These are phyloP conservation scores for Catamblyrhynchus diadema DNA, from an alignment of 2,797 vertebrate species.

Conservation along the genomic window DNA sequence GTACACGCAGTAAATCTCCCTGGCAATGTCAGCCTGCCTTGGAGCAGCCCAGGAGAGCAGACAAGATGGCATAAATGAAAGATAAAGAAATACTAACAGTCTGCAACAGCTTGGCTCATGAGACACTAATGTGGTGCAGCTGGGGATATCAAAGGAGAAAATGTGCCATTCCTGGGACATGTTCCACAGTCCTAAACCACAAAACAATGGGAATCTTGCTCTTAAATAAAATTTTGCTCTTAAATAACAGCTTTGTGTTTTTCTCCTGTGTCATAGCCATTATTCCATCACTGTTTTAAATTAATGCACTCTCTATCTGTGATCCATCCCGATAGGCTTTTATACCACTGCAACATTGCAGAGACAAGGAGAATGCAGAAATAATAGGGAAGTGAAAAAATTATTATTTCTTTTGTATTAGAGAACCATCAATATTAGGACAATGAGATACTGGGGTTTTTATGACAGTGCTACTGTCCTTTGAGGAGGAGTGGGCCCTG, in stretches of 20 bases:
- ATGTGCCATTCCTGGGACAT: neutral
- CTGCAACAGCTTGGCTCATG: neutral
- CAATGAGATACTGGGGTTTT: neutral
- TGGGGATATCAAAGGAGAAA: neutral
- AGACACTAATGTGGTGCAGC: neutral
- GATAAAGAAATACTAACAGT: conserved; percentile 28
- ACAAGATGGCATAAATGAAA: conserved; percentile 43
- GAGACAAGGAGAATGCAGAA: neutral
- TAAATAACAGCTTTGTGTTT: neutral
- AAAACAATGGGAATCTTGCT: neutral
- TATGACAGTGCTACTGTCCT: neutral
- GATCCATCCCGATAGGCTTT: neutral
- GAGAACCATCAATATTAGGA: neutral
- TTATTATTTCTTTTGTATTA: neutral
- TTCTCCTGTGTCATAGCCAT: neutral
- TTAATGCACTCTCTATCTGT: neutral
- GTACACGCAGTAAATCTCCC: conserved; percentile 42
- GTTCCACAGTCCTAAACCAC: neutral
- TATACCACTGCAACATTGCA: neutral
- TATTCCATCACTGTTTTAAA: neutral
- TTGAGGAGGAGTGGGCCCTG: neutral
- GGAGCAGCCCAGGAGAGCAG: conserved; percentile 39
- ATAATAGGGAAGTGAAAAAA: neutral
- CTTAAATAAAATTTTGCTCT: conserved; percentile 2
- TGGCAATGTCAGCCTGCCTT: conserved; percentile 45